Percentiles rank a stretch among this genome's conserved stretches.
Evolutionary conservation across 2,888 invertebrate species (phyloP).

Genomic region (Archaeoteleia sp.): DNA sequence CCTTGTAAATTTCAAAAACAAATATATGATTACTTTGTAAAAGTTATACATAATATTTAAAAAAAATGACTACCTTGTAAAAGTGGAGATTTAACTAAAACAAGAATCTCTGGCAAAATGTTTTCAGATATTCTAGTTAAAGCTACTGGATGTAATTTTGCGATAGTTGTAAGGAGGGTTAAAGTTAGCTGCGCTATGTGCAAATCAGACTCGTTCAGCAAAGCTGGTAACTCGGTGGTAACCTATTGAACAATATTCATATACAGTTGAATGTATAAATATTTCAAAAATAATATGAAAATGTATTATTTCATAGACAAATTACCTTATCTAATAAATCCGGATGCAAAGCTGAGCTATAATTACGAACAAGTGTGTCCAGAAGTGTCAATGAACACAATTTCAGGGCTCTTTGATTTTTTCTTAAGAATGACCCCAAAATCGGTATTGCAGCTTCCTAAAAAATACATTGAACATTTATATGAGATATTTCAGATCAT

Average conservation of each 20-base stretch:
- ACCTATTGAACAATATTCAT: no score
- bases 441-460: constrained; percentile 92
- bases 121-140: constrained; percentile 83
- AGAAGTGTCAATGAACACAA: constrained; percentile 91
- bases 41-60: no score
- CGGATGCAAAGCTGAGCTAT: constrained; percentile 82
- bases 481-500: constrained; percentile 55
- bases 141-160: constrained; percentile 85
- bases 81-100: constrained; percentile 92
- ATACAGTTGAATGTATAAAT: no score
- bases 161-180: constrained; percentile 88
- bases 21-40: no score
- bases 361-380: constrained; percentile 93
- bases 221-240: constrained; percentile 91
- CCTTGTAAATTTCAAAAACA: constrained; percentile 80
- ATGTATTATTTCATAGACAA: no score
- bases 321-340: constrained; percentile 85
- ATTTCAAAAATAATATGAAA: no score
- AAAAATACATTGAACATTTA: constrained; percentile 61
- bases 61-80: constrained; percentile 94
- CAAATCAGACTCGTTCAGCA: constrained; percentile 95
- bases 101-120: constrained; percentile 89
- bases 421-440: constrained; percentile 93
- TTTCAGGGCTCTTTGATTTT: constrained; percentile 97
- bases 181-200: constrained; percentile 96